Evolutionary conservation across 2,888 invertebrate species (phyloP).

Genomic region (Cephonodes hylas): DNA sequence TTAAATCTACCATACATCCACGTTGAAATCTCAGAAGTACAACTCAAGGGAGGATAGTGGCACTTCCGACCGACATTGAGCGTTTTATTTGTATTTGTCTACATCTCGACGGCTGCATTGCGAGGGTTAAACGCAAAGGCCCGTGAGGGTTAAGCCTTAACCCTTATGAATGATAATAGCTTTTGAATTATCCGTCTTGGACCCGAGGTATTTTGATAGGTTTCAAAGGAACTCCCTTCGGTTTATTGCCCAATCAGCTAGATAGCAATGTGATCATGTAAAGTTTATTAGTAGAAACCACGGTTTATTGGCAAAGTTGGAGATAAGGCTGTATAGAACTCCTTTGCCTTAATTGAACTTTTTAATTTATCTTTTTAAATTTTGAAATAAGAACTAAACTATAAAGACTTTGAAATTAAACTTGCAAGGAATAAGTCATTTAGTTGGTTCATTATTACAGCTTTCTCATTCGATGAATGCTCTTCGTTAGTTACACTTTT

Average conservation of each 20-base stretch:
- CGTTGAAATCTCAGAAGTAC: background rate
- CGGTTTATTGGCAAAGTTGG: background rate
- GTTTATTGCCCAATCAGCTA: conserved; percentile 8
- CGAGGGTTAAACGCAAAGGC: conserved; percentile 18
- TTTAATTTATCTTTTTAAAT: too few relatives aligned
- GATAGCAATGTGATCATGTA: background rate
- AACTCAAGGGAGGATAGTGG: background rate
- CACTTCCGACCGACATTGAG: conserved; percentile 7
- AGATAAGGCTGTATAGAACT: background rate
- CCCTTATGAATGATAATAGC: conserved; percentile 13
- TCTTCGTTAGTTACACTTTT: too few relatives aligned
- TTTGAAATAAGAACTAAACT: too few relatives aligned
- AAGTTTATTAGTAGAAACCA: background rate
- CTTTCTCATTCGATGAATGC: too few relatives aligned
- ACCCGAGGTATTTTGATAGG: background rate
- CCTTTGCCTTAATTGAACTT: background rate
- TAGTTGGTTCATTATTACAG: too few relatives aligned
- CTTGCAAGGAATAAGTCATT: too few relatives aligned
- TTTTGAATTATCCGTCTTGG: background rate
- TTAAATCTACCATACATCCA: background rate
- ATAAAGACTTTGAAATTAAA: too few relatives aligned
- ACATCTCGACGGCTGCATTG: conserved; percentile 33
- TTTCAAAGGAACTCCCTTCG: background rate
- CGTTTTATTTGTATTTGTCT: conserved; percentile 36
- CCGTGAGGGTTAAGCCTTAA: conserved; percentile 6